Base-by-base conservation (phyloP, 2,888 invertebrate species). In the Xanthorhoe designata region DNA sequence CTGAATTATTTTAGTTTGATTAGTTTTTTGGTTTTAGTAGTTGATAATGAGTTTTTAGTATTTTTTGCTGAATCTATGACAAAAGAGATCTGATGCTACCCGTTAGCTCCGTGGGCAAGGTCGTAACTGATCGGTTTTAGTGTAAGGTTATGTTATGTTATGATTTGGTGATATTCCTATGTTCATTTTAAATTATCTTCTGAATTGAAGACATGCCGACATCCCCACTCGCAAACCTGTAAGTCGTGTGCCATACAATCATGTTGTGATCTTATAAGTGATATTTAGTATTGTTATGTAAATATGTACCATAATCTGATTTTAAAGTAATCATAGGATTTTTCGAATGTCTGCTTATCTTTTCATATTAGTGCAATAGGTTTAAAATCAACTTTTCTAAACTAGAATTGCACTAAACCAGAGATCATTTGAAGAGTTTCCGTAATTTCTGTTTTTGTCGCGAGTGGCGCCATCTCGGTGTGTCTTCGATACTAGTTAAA, bases 41-140 rank as follows among this genome's bases (percentile, higher is more conserved):
- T 86, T 76, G 85, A 87, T 94, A 92, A 93, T 91, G 88, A 68
- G 72, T 94, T 94, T 94, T 94, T 94, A 87, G 87, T 89, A 85
- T 86, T 88, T 90, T 90, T 88, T 83, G 86, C 90, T 90, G 91
- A 91, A 91, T 91, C 90, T 92, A 91, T 94, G 94, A 94, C 94
- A 94, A 92, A 94, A 92, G 86, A 95, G 95, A 95, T 95, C 94
- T 95, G 94, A 94, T 85, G 80, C 84, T 88, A 78, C 79, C 81
- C 78, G 54, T 75, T 24, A 67, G 77, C 76, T 79, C 77, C 74
- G 71, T 32, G 61, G 78, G 68, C 78, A 78, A 75, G 83, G 75
- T 84, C 81, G 74, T 84, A 82, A 77, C 86, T 86, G 91, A 92
- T 93, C 91, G 90, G 89, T 84, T 86, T 89, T 90, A 91, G 88